These are phyloP conservation scores for Lophochroa leadbeateri DNA, from an alignment of 2,113 vertebrate genomes.

Conservation along the genomic window DNA sequence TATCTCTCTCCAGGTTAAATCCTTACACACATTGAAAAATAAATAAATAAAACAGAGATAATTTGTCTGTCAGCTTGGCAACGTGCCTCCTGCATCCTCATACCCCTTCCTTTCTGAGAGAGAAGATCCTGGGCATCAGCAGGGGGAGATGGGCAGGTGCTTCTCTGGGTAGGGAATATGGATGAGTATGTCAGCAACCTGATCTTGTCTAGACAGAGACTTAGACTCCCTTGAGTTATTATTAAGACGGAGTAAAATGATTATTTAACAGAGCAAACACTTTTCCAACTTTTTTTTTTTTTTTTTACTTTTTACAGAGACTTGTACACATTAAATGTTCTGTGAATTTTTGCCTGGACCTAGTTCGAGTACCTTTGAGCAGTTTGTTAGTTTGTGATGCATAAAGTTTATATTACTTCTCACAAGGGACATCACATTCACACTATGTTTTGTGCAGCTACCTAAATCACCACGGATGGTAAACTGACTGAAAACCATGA, in stretches of 20 bases:
- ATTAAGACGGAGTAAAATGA: neutral
- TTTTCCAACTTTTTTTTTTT: neutral
- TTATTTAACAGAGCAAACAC: neutral
- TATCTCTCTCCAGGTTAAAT: neutral
- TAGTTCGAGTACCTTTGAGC: too few relatives aligned
- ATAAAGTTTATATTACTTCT: neutral
- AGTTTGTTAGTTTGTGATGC: neutral
- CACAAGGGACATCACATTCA: neutral
- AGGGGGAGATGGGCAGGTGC: neutral
- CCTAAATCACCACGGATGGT: neutral
- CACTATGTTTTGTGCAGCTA: neutral
- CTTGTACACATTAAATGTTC: too few relatives aligned
- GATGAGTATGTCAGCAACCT: neutral
- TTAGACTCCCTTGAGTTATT: neutral
- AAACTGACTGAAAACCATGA: neutral
- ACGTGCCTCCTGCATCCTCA: too few relatives aligned
- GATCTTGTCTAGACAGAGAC: neutral
- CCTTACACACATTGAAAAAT: neutral
- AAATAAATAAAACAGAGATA: neutral
- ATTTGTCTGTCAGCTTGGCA: neutral
- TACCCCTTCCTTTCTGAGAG: neutral
- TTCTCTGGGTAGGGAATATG: neutral
- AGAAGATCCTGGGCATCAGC: neutral
- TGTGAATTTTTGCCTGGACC: too few relatives aligned
- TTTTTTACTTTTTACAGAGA: too few relatives aligned